Conservation (phyloP, 2,113 vertebrate species). For the Oriolus oriolus region DNA sequence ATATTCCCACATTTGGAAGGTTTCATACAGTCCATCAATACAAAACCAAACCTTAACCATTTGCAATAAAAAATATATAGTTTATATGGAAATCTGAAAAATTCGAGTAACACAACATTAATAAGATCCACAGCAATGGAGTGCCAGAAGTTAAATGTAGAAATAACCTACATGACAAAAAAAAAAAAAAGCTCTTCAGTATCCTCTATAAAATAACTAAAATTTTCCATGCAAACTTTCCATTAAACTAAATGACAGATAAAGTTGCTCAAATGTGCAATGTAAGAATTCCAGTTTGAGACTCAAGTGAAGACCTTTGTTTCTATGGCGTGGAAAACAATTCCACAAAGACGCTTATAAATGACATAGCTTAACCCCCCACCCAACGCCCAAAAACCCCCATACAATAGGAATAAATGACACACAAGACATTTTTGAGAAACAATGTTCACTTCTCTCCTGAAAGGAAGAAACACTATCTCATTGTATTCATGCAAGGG, state of each 20-base stretch:
- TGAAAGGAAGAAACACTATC: neutral
- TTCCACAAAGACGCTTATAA: neutral
- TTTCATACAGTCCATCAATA: neutral
- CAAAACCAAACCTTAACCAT: neutral
- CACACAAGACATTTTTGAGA: neutral
- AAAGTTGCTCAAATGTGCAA: neutral
- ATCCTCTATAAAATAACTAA: neutral
- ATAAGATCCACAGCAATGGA: neutral
- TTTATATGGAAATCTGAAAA: neutral
- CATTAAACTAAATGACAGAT: neutral
- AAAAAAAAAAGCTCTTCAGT: neutral
- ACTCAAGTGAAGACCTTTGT: neutral
- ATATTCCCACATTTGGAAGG: neutral
- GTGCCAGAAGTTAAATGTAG: neutral
- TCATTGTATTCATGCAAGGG: neutral
- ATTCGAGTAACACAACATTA: rapidly evolving
- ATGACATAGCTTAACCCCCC: neutral
- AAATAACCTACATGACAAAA: neutral
- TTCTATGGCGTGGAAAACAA: neutral
- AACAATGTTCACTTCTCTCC: neutral
- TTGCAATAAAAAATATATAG: neutral
- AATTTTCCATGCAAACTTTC: neutral
- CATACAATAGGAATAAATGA: neutral
- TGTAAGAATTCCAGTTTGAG: neutral
- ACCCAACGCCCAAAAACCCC: rapidly evolving